Percentiles rank a stretch among this genome's conserved stretches.
These are phyloP conservation scores for Dendrolimus punctatus DNA, from an alignment of 1,140 invertebrate species.

Conservation along the genomic window DNA sequence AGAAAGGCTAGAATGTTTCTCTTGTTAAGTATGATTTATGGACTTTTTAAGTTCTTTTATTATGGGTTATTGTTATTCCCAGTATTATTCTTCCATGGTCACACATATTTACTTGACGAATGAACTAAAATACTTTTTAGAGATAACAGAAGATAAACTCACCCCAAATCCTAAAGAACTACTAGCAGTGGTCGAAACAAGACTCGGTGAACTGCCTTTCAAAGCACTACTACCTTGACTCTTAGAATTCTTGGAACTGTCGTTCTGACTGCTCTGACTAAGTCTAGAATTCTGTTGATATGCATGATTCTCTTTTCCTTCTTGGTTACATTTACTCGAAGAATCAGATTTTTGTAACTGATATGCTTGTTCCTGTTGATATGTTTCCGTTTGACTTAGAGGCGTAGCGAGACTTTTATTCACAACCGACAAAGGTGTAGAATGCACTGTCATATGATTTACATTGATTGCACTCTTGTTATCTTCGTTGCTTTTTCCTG, in stretches of 20 bases:
- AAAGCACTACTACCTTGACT: conserved; percentile 40
- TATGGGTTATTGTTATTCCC: too few relatives aligned
- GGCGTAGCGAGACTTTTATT: conserved; percentile 78
- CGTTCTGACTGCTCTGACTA: conserved; percentile 59
- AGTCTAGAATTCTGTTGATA: conserved; percentile 61
- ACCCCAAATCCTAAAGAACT: conserved; percentile 66
- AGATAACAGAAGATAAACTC: conserved; percentile 18
- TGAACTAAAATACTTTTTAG: too few relatives aligned
- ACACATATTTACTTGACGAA: too few relatives aligned
- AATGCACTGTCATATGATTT: conserved; percentile 77
- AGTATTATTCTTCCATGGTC: too few relatives aligned
- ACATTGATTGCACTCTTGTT: conserved; percentile 51
- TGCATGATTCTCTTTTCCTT: conserved; percentile 68
- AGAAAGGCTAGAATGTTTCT: too few relatives aligned
- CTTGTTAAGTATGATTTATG: too few relatives aligned
- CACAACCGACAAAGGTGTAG: conserved; percentile 76
- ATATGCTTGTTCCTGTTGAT: conserved; percentile 66
- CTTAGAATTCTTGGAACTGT: conserved; percentile 41
- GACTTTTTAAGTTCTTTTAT: too few relatives aligned
- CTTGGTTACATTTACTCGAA: conserved; percentile 64
- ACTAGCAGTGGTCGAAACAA: conserved; percentile 42
- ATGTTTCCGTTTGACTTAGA: conserved; percentile 71
- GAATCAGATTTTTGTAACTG: conserved; percentile 69
- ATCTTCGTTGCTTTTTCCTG: conserved; percentile 44
- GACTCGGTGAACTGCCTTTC: conserved; percentile 60